Evolutionary conservation across 2,888 invertebrate genomes (phyloP), one percentile per base, ranked within the genome.

Genomic region (Trachelus iudaicus): DNA sequence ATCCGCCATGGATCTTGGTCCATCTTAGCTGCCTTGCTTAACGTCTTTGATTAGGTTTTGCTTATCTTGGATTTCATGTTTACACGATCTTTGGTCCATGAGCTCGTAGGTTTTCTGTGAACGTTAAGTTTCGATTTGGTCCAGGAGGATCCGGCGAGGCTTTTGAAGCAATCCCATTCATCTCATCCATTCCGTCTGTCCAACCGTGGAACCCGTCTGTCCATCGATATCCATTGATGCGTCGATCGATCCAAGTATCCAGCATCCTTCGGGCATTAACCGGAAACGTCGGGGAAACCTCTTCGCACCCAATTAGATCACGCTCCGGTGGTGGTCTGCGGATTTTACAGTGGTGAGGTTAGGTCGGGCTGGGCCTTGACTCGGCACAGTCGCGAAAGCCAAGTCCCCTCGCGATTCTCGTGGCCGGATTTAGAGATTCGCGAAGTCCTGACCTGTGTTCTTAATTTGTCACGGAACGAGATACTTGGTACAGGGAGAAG

Each of bases 281-380:
- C 71, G 31, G 33, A 71, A 71, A 71, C 71, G 33, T 3, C 23
- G 23, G 23, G 9, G 30, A 69, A 69, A 71, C 76, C 76, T 74
- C 34, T 30, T n/a, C 40, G 71, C 74, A 69, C 75, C 76, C 76
- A 78, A 80, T 79, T 79, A 79, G 73, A 77, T 73, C 74, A 77
- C 74, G 80, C 76, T 68, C 35, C 71, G 68, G 1, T n/a, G 77
- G 34, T 40, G 56, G 4, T 23, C 11, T 31, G 35, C 12, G 31
- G 2, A 9, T 56, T 56, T 23, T 56, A 0, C 9, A 23, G 56
- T 23, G 23, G 56, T 6, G 6, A 56, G 56, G 23, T 56, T 23
- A 9, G 40, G 40, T 40, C 56, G 1, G 56, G 40, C 9, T 23
- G 9, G 40, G 23, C 56, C 23, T 23, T 2, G 9, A 15, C 56